Evolutionary conservation across 2,797 vertebrate genomes (phyloP).

Genomic region (Spondyliosoma cantharus): DNA sequence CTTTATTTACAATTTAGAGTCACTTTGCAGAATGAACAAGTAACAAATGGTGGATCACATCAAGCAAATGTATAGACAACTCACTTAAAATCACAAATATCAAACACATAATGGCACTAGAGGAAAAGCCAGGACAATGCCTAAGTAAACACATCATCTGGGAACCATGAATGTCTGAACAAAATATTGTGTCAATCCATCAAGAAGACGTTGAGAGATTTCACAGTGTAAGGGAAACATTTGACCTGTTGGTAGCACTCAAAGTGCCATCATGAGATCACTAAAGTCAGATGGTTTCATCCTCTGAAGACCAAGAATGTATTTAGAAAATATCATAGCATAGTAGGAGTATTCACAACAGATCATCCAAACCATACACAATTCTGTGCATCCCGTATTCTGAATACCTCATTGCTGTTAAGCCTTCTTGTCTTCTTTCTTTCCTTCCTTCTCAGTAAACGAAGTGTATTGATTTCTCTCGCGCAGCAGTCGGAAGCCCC

Average conservation of each 20-base stretch:
- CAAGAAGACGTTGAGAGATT: no score
- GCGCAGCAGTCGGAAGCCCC: no score
- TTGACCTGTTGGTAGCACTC: no score
- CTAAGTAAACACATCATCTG: background rate
- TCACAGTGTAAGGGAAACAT: no score
- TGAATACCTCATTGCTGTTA: conserved; percentile 1
- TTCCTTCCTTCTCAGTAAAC: conserved; percentile 3
- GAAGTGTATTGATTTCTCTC: conserved; percentile 38
- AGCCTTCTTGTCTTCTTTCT: background rate
- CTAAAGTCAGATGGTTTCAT: no score
- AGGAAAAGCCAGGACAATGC: background rate
- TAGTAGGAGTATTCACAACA: background rate
- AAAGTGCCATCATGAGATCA: no score
- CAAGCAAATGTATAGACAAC: background rate
- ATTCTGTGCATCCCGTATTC: background rate
- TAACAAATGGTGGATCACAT: background rate
- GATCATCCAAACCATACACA: background rate
- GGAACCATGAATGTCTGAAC: background rate
- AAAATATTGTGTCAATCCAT: no score
- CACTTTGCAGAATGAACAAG: background rate
- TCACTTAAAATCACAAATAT: no score
- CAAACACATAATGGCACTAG: background rate
- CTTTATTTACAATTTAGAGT: conserved; percentile 3
- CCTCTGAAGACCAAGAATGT: background rate
- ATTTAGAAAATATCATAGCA: background rate